Evolutionary conservation across 2,888 invertebrate genomes (phyloP), one percentile per base, ranked within the genome.

Genomic region (Epirrhoe tristata): DNA sequence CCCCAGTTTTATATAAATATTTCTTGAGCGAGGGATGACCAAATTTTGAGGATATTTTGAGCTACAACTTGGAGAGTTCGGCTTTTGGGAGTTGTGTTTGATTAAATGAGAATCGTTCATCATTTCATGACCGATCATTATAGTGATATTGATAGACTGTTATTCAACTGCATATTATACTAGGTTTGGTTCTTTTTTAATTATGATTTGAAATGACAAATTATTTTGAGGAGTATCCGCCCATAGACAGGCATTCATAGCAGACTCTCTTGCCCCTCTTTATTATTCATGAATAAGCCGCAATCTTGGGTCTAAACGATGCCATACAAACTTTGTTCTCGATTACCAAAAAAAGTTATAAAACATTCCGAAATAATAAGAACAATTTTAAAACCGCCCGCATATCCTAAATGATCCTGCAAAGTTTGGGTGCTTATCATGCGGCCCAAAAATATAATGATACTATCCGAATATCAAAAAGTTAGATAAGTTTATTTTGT

Each of bases 271-370:
- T 66, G 67, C 67, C 72, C 70, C 75, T 72, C 68, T 73, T 81
- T 80, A 81, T 81, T 81, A 82, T 82, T 82, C 83, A 84, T 81
- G 81, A 82, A 78, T 80, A 80, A 76, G 73, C 67, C 66, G 53
- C 72, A 67, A 67, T 77, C 77, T 74, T 73, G 69, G 67, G 57
- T 52, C 67, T 77, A 77, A 79, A 77, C 66, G 76, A 63, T 58
- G 68, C 67, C 57, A 60, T 58, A 56, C 74, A 69, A 80, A 80
- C 78, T 80, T 80, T 79, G 77, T 76, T 75, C 77, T 73, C 72
- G 77, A 78, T 79, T 77, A 76, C 74, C 71, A 76, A 39, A 65
- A 55, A 70, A 77, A 77, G 71, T 76, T 76, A 70, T 73, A 56
- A 70, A 74, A 78, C 77, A 74, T 70, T 71, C 73, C 72, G 74